phyloP scores from a whole-genome alignment of 2,888 invertebrate genomes.

The Pterostichus niger region DNA sequence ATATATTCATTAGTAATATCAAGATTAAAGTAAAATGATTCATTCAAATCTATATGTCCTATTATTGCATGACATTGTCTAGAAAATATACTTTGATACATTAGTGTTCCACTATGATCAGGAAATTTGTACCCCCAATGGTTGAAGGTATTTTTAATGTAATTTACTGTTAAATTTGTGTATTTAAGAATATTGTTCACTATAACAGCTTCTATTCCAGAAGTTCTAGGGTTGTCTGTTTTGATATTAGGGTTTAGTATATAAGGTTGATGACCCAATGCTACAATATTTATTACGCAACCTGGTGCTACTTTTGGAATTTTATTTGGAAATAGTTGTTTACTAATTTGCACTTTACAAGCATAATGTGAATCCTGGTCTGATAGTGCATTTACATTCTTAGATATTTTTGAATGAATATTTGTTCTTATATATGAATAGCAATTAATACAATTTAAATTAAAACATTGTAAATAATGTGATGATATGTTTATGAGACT shows the following conservation, averaged over 20 bases:
- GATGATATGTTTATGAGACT: too few species aligned
- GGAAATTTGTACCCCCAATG: slow-evolving; percentile 23
- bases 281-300: slow-evolving; percentile 28
- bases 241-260: neutral
- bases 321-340: slow-evolving; percentile 51
- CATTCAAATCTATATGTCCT: slow-evolving; percentile 44
- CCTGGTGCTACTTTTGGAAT: slow-evolving; percentile 3
- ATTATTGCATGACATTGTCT: slow-evolving; percentile 12
- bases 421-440: too few species aligned
- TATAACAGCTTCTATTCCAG: slow-evolving; percentile 47
- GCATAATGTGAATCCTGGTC: too few species aligned
- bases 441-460: too few species aligned
- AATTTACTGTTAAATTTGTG: slow-evolving; percentile 24
- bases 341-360: neutral
- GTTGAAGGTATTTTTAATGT: neutral
- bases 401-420: too few species aligned
- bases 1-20: slow-evolving; percentile 32
- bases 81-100: slow-evolving; percentile 1
- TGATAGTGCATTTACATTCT: too few species aligned
- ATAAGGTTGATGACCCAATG: slow-evolving; percentile 28
- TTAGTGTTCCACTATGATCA: neutral
- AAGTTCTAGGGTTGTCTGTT: neutral
- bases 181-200: slow-evolving; percentile 31
- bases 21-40: slow-evolving; percentile 36
- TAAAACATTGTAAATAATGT: too few species aligned